These are phyloP conservation scores for Ceratosolen fusciceps DNA, from an alignment of 1,140 invertebrate species.

Conservation along the genomic window DNA sequence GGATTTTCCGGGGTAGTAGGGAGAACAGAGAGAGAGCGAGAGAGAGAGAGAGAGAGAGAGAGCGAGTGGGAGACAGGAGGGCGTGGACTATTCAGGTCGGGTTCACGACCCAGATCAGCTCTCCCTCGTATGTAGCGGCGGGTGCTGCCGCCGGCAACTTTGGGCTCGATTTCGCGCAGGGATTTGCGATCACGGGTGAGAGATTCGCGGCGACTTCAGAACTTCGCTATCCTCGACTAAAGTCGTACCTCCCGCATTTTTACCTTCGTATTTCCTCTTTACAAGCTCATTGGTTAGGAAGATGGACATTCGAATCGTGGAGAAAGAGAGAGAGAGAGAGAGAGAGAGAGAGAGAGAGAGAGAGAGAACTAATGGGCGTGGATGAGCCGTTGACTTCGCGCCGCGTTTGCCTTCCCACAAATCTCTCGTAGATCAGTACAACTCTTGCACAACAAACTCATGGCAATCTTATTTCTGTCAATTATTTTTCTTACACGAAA, in stretches of 20 bases:
- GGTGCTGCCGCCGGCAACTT: neutral
- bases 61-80: neutral
- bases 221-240: neutral
- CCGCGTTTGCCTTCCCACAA: too few relatives aligned
- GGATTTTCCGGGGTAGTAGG: neutral
- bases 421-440: too few relatives aligned
- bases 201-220: neutral
- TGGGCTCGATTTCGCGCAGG: neutral
- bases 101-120: constrained; percentile 36
- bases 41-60: neutral
- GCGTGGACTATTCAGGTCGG: constrained; percentile 43
- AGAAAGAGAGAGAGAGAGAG: neutral
- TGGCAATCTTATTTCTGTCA: neutral
- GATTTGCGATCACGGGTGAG: constrained; percentile 23
- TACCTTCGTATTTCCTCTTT: too few relatives aligned
- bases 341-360: neutral
- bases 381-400: neutral
- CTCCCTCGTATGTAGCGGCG: neutral
- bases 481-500: neutral
- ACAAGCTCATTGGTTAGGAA: too few relatives aligned
- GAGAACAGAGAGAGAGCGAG: neutral
- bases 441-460: neutral
- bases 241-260: too few relatives aligned
- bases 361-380: neutral
- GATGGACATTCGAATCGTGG: too few relatives aligned